A percentile compares a stretch with the other conserved stretches of the same genome.
These are phyloP conservation scores for Archips xylosteana DNA, from an alignment of 2,888 invertebrate species.

Conservation along the genomic window DNA sequence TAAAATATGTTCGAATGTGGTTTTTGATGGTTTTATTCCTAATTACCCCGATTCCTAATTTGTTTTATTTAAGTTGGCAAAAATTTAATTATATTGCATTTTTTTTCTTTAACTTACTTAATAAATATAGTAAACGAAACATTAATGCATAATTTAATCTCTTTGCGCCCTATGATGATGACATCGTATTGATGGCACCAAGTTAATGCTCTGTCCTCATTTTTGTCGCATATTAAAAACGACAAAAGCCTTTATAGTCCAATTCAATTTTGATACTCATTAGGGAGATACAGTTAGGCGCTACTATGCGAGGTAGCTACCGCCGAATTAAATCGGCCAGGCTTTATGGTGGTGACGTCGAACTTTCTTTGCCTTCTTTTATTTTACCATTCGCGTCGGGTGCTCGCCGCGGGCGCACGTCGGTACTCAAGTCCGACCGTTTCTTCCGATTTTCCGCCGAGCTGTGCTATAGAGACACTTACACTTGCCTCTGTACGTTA, in stretches of 20 bases:
- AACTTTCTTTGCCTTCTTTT: conserved; percentile 76
- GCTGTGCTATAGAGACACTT: not conserved
- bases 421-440: conserved; percentile 43
- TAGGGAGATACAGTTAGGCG: conserved; percentile 50
- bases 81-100: too few relatives aligned
- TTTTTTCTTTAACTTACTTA: too few relatives aligned
- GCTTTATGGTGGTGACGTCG: conserved; percentile 54
- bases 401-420: conserved; percentile 71
- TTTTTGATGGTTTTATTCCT: conserved; percentile 35
- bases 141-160: too few relatives aligned
- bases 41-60: not conserved
- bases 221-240: not conserved
- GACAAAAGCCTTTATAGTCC: not conserved
- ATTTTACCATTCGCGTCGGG: conserved; percentile 74
- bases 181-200: not conserved
- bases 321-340: conserved; percentile 68
- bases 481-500: not conserved
- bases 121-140: too few relatives aligned
- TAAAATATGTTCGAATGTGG: conserved; percentile 81
- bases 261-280: conserved; percentile 18
- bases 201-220: not conserved
- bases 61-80: not conserved
- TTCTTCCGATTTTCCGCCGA: not conserved
- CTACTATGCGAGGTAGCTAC: conserved; percentile 50
- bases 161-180: too few relatives aligned